These are phyloP conservation scores for Pilophorus perplexus DNA, from an alignment of 2,888 invertebrate species.

Conservation along the genomic window DNA sequence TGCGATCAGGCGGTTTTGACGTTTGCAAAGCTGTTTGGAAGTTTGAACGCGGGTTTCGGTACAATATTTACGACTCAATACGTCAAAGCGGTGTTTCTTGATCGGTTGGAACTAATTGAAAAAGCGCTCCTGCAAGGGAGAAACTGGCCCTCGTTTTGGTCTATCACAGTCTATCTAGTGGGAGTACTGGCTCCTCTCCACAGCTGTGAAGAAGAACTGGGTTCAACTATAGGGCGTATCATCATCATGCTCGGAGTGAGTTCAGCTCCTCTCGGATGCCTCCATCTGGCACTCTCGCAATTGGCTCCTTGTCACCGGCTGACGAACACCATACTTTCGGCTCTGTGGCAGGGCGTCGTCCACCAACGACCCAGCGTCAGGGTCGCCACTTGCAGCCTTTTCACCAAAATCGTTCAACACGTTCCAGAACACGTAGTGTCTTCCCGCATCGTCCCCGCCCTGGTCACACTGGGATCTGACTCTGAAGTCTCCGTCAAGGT, in stretches of 20 bases:
- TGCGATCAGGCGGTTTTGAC: constrained; percentile 53
- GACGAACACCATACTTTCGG: constrained; percentile 62
- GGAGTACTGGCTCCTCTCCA: constrained; percentile 50
- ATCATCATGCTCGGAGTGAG: constrained; percentile 57
- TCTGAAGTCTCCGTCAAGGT: constrained; percentile 63
- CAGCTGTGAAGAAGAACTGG: constrained; percentile 47
- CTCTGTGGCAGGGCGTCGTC: constrained; percentile 68
- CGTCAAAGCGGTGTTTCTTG: constrained; percentile 60
- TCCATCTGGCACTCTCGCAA: constrained; percentile 53
- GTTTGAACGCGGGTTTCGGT: constrained; percentile 66
- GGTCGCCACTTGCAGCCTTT: constrained; percentile 60
- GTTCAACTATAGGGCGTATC: constrained; percentile 49
- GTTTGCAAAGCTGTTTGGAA: constrained; percentile 54
- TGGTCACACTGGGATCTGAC: constrained; percentile 68
- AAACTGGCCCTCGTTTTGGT: constrained; percentile 48
- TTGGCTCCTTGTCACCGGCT: constrained; percentile 51
- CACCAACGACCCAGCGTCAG: constrained; percentile 63
- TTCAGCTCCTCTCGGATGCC: constrained; percentile 55
- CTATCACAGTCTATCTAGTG: constrained; percentile 50
- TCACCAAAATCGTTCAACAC: constrained; percentile 58
- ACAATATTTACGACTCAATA: constrained; percentile 58
- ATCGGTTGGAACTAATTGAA: constrained; percentile 61
- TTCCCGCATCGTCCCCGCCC: constrained; percentile 64
- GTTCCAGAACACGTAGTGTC: constrained; percentile 59
- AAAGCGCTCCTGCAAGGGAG: constrained; percentile 50